Evolutionary conservation across 1,140 invertebrate species (phyloP), one percentile per base, ranked within the genome.

Genomic region (Drosophila pachea): DNA sequence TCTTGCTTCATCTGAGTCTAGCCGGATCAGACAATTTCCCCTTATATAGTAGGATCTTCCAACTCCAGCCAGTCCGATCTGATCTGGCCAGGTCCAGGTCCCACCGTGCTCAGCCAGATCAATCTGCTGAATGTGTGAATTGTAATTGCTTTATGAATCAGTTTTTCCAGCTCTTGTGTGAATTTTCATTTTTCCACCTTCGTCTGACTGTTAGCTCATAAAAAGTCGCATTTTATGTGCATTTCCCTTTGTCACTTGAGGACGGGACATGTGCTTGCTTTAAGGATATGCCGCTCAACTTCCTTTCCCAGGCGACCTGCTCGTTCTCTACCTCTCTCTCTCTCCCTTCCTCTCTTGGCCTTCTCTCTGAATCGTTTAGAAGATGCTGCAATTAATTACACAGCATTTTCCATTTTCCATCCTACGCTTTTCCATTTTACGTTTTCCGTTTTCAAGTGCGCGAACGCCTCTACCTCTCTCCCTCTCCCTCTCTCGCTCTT

Each of bases 391-490:
- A 86, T 86, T 86, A 86, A 86, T 86, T 86, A 86, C 82, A 81
- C 76, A 86, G 82, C 81, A 81, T 86, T 86, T 86, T 86, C 76
- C 82, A 81, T 86, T 86, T 86, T 76, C 22, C 22, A 22, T 22
- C 22, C 22, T 22, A 22, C 22, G 22, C 3, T 43, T 43, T 42
- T 7, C 40, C n/a, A 42, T 42, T 86, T 86, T 86, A 81, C 76
- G 76, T 77, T 86, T 86, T 86, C 73, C 81, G 40, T 14, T 86
- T 86, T 76, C 75, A 76, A 74, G 60, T 72, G 74, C 60, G 61
- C 49, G 48, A 40, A 40, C 48, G 42, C 65, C 35, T n/a, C 33
- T 12, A 40, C 4, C 48, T 36, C 43, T 50, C 43, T 33, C 36
- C 22, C 7, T 22, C 42, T 32, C 3, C 7, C 7, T 16, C 4